phyloP scores from a whole-genome alignment of 2,888 invertebrate genomes.

The Rotaria magnacalcarata region DNA sequence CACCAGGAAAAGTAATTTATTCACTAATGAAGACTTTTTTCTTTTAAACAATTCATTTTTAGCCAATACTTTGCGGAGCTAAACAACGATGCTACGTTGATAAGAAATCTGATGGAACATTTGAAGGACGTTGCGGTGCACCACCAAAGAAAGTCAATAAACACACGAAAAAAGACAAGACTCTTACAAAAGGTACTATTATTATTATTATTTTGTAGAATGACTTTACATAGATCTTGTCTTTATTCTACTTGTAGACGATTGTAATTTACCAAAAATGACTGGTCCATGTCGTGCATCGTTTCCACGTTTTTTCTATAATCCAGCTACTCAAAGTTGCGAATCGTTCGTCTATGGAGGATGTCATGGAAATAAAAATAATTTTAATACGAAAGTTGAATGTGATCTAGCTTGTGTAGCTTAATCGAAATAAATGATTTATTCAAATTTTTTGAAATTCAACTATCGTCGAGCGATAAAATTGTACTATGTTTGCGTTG shows the following conservation, averaged over 20 bases:
- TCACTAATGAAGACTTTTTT: no score
- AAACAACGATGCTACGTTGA: neutral
- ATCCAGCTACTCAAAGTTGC: neutral
- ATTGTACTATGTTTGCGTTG: no score
- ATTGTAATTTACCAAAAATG: neutral
- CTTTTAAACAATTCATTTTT: neutral
- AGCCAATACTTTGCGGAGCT: neutral
- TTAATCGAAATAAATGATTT: no score
- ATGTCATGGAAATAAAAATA: constrained; percentile 48
- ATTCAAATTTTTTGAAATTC: no score
- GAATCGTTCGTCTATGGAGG: constrained; percentile 17
- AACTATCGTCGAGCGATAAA: no score
- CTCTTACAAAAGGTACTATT: neutral
- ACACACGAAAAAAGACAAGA: neutral
- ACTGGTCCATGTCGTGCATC: neutral
- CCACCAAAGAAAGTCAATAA: neutral
- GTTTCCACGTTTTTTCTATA: neutral
- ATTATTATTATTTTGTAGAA: no score
- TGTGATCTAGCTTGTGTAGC: constrained; percentile 44
- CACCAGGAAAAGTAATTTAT: neutral
- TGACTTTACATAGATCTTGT: no score
- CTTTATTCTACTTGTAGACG: neutral
- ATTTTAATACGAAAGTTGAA: constrained; percentile 46
- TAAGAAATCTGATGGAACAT: constrained; percentile 6
- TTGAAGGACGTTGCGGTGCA: neutral